phyloP scores from a whole-genome alignment of 2,113 vertebrate species.

The Panthera leo region DNA sequence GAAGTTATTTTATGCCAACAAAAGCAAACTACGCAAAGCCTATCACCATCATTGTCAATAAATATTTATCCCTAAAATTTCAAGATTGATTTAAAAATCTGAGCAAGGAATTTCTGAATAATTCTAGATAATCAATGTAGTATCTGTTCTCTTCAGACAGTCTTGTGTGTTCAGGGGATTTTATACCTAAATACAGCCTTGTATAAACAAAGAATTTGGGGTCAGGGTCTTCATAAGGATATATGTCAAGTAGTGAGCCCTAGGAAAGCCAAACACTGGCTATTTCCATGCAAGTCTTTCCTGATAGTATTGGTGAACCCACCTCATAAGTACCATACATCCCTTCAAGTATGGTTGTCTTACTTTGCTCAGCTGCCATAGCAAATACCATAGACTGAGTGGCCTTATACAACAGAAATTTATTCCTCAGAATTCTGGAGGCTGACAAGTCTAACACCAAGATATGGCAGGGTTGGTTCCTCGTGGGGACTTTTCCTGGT shows the following conservation, averaged over 20 bases:
- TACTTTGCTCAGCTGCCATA: neutral
- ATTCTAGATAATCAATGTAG: neutral
- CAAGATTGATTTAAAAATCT: slow-evolving; percentile 48
- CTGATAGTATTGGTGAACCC: neutral
- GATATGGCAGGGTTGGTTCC: neutral
- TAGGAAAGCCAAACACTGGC: neutral
- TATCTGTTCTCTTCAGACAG: neutral
- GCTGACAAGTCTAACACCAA: neutral
- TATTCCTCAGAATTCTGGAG: neutral
- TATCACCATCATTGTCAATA: slow-evolving; percentile 45
- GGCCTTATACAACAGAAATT: neutral
- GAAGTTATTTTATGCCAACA: slow-evolving; percentile 57
- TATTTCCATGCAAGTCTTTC: neutral
- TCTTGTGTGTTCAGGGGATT: neutral
- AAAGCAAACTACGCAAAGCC: slow-evolving; percentile 40
- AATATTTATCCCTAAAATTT: slow-evolving; percentile 63
- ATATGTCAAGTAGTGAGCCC: neutral
- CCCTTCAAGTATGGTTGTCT: neutral
- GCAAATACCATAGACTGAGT: neutral
- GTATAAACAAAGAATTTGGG: neutral
- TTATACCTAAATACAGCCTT: neutral
- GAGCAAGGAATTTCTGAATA: slow-evolving; percentile 35
- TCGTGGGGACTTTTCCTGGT: neutral
- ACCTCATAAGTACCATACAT: neutral
- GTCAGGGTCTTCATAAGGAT: neutral